Percentiles rank a stretch among this genome's conserved stretches.
Conservation (phyloP, 2,888 invertebrate genomes). For the Danaus chrysippus region DNA sequence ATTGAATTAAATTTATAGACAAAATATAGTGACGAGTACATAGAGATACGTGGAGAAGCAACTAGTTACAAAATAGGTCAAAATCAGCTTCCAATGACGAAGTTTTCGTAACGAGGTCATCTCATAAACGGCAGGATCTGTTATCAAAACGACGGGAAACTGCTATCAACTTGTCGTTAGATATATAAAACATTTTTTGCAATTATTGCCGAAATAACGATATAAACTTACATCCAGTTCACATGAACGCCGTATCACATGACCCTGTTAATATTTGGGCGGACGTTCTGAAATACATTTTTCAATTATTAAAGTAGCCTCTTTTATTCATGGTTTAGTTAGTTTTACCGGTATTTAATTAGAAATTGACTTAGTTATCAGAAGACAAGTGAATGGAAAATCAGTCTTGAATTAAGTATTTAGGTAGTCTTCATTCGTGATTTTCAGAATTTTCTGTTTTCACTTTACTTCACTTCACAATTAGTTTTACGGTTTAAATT, state of each 20-base stretch:
- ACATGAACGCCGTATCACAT: conserved; percentile 26
- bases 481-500: too few species aligned
- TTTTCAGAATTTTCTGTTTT: too few species aligned
- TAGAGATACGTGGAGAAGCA: conserved; percentile 34
- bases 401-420: too few species aligned
- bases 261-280: conserved; percentile 26
- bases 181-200: conserved; percentile 75
- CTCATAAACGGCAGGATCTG: conserved; percentile 57
- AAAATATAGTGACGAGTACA: neutral
- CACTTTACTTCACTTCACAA: too few species aligned
- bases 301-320: too few species aligned
- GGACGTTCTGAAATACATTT: too few species aligned
- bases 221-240: conserved; percentile 57
- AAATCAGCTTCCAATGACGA: conserved; percentile 73
- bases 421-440: too few species aligned
- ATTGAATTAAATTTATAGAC: neutral
- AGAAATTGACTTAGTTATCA: too few species aligned
- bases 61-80: conserved; percentile 61
- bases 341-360: too few species aligned
- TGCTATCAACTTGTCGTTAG: conserved; percentile 74
- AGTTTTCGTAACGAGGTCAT: conserved; percentile 70
- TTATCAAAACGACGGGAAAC: conserved; percentile 70
- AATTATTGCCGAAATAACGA: conserved; percentile 76
- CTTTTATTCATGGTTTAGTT: too few species aligned
- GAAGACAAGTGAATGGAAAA: too few species aligned